phyloP scores from a whole-genome alignment of 2,113 vertebrate genomes.

The Cardinalis cardinalis region DNA sequence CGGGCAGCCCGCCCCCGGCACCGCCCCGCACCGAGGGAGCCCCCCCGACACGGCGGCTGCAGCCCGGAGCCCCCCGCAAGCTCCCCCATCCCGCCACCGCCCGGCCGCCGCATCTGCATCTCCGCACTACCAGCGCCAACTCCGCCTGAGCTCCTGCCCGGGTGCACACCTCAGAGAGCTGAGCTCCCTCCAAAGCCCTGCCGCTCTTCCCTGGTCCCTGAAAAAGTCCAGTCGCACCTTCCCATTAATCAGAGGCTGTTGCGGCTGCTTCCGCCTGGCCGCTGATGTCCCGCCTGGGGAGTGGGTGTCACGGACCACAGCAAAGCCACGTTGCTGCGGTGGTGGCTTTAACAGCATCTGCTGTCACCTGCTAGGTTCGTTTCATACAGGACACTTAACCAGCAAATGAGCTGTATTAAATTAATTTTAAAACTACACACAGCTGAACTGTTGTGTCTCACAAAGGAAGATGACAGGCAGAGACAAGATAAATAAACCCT shows the following conservation, averaged over 20 bases:
- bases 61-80: background rate
- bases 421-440: background rate
- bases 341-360: background rate
- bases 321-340: background rate
- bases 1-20: background rate
- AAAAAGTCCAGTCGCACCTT: background rate
- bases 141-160: background rate
- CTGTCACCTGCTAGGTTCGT: background rate
- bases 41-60: background rate
- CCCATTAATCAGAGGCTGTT: rapidly evolving
- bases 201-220: background rate
- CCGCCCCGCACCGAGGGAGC: background rate
- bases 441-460: background rate
- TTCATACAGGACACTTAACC: background rate
- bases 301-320: background rate
- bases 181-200: background rate
- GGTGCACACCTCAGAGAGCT: rapidly evolving
- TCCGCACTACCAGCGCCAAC: background rate
- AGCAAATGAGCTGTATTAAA: background rate
- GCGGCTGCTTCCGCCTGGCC: background rate
- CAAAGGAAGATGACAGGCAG: background rate
- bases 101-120: background rate
- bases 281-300: background rate
- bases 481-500: background rate
- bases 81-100: background rate